Conservation (phyloP, 2,888 invertebrate species). For the Nineta flava region DNA sequence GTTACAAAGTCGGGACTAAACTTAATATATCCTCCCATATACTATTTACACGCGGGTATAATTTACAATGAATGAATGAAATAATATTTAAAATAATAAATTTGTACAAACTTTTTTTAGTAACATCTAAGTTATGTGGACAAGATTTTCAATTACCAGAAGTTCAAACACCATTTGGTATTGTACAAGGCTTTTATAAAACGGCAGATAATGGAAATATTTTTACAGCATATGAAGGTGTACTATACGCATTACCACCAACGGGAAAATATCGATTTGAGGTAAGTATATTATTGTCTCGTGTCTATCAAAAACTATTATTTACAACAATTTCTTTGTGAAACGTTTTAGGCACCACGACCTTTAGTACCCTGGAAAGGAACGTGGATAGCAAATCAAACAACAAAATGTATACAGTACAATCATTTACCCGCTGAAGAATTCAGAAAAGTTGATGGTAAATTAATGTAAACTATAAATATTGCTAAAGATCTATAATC, state of each 20-base stretch:
- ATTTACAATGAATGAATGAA: no score
- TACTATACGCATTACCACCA: slow-evolving; percentile 51
- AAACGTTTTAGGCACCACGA: slow-evolving; percentile 32
- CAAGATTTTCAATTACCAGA: background rate
- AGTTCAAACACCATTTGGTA: background rate
- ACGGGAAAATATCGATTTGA: slow-evolving; percentile 44
- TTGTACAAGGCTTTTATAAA: background rate
- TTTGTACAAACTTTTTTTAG: no score
- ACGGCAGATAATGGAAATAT: slow-evolving; percentile 9
- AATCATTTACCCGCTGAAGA: slow-evolving; percentile 10
- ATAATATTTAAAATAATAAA: no score
- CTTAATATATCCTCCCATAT: no score
- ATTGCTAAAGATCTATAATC: no score
- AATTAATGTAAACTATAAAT: no score
- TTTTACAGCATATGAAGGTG: slow-evolving; percentile 43
- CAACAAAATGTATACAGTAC: slow-evolving; percentile 25
- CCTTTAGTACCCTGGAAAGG: slow-evolving; percentile 43
- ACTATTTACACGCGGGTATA: no score
- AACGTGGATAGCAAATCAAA: slow-evolving; percentile 45
- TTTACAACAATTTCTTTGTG: no score
- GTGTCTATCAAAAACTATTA: no score
- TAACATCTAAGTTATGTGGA: no score
- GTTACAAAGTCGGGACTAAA: no score
- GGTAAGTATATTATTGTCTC: slow-evolving; percentile 12
- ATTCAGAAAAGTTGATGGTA: no score